Evolutionary conservation across 2,113 vertebrate genomes (phyloP).

Genomic region (Bungarus multicinctus): DNA sequence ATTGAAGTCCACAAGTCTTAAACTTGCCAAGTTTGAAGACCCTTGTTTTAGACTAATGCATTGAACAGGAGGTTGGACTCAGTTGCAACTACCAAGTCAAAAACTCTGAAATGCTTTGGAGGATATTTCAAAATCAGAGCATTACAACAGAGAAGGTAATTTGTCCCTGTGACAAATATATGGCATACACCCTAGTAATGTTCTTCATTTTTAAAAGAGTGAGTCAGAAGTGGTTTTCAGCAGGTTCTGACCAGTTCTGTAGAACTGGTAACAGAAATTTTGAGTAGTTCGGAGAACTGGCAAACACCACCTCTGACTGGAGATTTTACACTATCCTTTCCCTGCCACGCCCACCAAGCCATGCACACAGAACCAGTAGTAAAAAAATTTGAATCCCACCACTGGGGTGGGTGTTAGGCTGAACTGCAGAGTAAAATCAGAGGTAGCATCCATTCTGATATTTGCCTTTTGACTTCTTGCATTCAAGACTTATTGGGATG

Average conservation of each 20-base stretch:
- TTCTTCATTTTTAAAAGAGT: not conserved
- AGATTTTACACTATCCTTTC: too few species aligned
- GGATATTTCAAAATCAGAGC: not conserved
- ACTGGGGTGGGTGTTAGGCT: not conserved
- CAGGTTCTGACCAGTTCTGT: too few species aligned
- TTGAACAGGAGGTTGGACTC: not conserved
- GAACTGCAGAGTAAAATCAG: not conserved
- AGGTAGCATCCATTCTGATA: not conserved
- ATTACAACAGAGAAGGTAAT: not conserved
- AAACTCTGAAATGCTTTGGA: not conserved
- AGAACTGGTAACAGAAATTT: too few species aligned
- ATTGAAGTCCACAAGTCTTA: too few species aligned
- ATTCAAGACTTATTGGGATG: not conserved
- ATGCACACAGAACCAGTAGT: too few species aligned
- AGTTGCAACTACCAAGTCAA: not conserved
- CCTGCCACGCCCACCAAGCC: too few species aligned
- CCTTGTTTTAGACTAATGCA: not conserved
- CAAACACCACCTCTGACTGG: too few species aligned
- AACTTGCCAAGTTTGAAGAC: too few species aligned
- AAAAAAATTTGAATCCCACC: too few species aligned
- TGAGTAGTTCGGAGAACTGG: too few species aligned
- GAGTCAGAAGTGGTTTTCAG: not conserved
- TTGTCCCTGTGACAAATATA: not conserved
- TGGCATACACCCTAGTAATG: not conserved
- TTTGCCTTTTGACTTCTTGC: not conserved